Evolutionary conservation across 2,113 vertebrate genomes (phyloP).

Genomic region (Vicugna pacos): DNA sequence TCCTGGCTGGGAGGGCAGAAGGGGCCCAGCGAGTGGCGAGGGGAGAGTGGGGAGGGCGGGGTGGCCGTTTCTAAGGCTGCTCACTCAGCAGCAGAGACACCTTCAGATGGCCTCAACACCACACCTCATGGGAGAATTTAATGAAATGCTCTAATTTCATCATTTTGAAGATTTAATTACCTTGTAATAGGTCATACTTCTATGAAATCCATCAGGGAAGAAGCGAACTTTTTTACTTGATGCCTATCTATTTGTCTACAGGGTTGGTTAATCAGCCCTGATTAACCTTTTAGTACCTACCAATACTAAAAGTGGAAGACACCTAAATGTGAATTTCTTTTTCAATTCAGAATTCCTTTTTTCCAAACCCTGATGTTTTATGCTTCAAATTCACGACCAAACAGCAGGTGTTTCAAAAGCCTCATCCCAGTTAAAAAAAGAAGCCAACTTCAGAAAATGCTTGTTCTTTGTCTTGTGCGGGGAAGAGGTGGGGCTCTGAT

Average conservation of each 20-base stretch:
- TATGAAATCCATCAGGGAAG: neutral
- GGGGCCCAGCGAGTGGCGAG: neutral
- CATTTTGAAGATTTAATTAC: conserved; percentile 18
- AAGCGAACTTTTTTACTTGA: neutral
- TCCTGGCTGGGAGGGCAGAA: neutral
- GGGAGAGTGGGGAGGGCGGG: neutral
- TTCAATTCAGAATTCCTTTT: conserved; percentile 1
- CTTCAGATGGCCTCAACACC: neutral
- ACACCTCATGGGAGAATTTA: neutral
- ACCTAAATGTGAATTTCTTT: neutral
- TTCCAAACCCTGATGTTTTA: neutral
- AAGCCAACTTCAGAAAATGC: neutral
- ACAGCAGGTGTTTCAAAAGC: neutral
- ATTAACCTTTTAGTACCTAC: neutral
- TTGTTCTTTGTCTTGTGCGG: neutral
- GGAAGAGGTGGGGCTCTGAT: neutral
- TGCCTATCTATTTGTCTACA: neutral
- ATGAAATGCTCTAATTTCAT: neutral
- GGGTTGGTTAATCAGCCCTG: neutral
- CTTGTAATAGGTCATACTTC: neutral
- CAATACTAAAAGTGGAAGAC: neutral
- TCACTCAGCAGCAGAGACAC: neutral
- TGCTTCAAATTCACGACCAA: conserved; percentile 3
- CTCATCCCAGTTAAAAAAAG: neutral
- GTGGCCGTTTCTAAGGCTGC: neutral